Evolutionary conservation across 1,140 invertebrate species (phyloP), one percentile per base, ranked within the genome.

Genomic region (Pantala flavescens): DNA sequence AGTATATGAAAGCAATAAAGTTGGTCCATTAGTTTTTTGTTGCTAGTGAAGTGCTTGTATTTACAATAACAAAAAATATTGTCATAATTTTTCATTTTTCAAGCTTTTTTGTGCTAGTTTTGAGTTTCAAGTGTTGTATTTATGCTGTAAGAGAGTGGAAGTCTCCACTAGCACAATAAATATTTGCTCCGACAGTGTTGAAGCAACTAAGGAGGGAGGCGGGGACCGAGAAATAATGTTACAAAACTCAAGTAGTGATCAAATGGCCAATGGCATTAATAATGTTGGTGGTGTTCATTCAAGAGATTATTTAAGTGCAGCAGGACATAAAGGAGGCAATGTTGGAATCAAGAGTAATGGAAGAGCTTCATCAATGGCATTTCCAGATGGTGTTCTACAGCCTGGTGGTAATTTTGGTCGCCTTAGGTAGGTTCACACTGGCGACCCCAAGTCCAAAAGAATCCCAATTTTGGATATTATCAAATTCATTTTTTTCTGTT

Each of bases 151-250:
- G 28, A 36, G 28, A 36, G 49, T 63, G 49, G 49, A 63, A 63
- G n/a, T 19, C n/a, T 63, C 49, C 49, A 63, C 49, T 63, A 21
- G 49, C n/a, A 63, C 49, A 63, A 63, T 63, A 21, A 63, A 63
- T 63, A 21, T 63, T 63, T 63, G 49, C 49, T 63, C 49, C 49
- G 49, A 63, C 49, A 63, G 49, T 63, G 49, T 63, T 63, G 49
- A 63, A 63, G 49, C 49, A 63, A 7, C 49, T 7, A 63, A 19
- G 49, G 49, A 63, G 49, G n/a, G n/a, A 21, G 49, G n/a, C 16
- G 49, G 49, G 49, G 49, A 63, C 49, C 49, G n/a, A 63, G n/a
- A 16, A 19, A 63, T 3, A 12, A 7, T 63, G 14, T 16, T 63
- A 63, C 16, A 16, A 21, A 63, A 63, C n/a, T 63, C 49, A 19